A percentile compares a stretch with the other conserved stretches of the same genome.
Evolutionary conservation across 2,797 vertebrate genomes (phyloP).

Genomic region (Ammospiza maritima): DNA sequence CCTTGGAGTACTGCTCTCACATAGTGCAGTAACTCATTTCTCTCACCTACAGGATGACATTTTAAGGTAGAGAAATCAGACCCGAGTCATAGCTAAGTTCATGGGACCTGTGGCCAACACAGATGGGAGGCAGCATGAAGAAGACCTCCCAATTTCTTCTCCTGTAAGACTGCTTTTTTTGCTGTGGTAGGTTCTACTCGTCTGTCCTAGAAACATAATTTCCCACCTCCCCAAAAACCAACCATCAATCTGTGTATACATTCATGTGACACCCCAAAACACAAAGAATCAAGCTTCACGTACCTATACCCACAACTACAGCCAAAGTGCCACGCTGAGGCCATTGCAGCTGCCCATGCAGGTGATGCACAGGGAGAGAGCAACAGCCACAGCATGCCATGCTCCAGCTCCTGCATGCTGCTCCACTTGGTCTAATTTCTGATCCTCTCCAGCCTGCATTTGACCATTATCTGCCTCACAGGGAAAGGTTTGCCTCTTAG

Average conservation of each 20-base stretch:
- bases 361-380: background rate
- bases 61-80: background rate
- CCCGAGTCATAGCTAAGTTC: background rate
- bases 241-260: background rate
- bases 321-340: background rate
- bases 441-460: background rate
- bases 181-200: background rate
- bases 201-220: background rate
- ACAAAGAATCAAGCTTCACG: background rate
- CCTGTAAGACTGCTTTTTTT: background rate
- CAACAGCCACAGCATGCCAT: background rate
- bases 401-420: background rate
- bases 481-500: background rate
- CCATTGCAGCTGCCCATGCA: background rate
- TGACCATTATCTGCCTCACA: background rate
- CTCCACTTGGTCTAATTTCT: background rate
- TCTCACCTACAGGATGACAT: background rate
- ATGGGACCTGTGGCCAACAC: background rate
- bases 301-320: slow-evolving; percentile 26
- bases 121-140: background rate
- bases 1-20: background rate
- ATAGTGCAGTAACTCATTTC: background rate
- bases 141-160: background rate
- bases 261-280: background rate
- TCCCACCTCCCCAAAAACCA: background rate